Percentiles rank a stretch among this genome's conserved stretches.
Evolutionary conservation across 2,113 vertebrate species (phyloP).

Genomic region (Microtus richardsoni): DNA sequence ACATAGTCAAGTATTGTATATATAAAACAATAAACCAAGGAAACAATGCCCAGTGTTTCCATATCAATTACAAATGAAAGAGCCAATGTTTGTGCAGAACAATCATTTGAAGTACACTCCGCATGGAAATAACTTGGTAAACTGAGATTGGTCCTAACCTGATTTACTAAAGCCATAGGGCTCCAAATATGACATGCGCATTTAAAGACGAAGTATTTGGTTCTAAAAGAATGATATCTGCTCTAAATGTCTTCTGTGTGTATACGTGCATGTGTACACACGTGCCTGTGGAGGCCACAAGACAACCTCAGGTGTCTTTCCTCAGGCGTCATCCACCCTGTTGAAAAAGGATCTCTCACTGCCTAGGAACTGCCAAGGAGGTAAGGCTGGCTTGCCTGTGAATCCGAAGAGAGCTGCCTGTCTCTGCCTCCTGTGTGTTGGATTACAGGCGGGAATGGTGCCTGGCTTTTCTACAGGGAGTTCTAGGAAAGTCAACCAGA

Average conservation of each 20-base stretch:
- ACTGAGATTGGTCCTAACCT: not conserved
- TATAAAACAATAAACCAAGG: not conserved
- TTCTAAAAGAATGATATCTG: slow-evolving; percentile 11
- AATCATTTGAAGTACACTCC: not conserved
- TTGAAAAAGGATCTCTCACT: not conserved
- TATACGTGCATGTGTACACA: not conserved
- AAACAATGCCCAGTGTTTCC: not conserved
- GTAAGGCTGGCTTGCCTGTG: not conserved
- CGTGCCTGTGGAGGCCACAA: not conserved
- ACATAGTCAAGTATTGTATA: not conserved
- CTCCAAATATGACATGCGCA: not conserved
- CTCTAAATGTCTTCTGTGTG: not conserved
- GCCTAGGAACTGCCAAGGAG: not conserved
- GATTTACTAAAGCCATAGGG: not conserved
- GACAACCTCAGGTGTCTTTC: not conserved
- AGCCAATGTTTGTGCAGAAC: not conserved
- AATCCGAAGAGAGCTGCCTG: not conserved
- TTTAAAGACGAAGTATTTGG: slow-evolving; percentile 8
- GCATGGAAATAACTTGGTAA: slow-evolving; percentile 28
- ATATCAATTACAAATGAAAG: not conserved
- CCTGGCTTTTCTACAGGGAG: not conserved
- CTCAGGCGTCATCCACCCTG: not conserved
- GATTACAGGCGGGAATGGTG: no score
- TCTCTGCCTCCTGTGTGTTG: not conserved
- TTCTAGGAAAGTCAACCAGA: not conserved